Conservation (phyloP, 2,797 vertebrate genomes). For the Sarcoramphus papa region DNA sequence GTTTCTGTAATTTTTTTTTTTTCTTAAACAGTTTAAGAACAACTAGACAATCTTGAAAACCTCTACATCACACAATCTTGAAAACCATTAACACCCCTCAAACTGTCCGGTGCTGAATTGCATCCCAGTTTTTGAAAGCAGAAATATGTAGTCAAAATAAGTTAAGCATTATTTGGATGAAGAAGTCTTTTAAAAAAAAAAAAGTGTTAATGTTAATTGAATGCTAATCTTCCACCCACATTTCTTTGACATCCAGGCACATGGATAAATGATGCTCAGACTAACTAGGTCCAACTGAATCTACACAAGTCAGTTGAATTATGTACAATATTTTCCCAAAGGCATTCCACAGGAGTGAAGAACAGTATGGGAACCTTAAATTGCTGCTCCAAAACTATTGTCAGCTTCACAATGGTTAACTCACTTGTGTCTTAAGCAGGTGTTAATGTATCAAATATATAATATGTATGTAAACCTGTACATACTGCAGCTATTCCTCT, state of each 20-base stretch:
- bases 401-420: neutral
- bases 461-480: neutral
- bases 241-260: neutral
- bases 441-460: neutral
- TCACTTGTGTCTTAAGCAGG: neutral
- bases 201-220: neutral
- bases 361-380: neutral
- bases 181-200: neutral
- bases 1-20: constrained; percentile 17
- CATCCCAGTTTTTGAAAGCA: neutral
- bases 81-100: constrained; percentile 13
- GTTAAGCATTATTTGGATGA: neutral
- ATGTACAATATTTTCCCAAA: neutral
- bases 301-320: neutral
- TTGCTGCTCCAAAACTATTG: neutral
- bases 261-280: neutral
- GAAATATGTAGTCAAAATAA: neutral
- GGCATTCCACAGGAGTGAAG: neutral
- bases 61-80: neutral
- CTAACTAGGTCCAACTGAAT: neutral
- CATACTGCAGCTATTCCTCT: neutral
- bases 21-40: constrained; percentile 54
- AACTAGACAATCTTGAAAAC: constrained; percentile 21
- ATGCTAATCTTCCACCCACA: neutral
- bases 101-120: neutral